phyloP scores from a whole-genome alignment of 2,888 invertebrate species.

The Trachelus troglodyta region DNA sequence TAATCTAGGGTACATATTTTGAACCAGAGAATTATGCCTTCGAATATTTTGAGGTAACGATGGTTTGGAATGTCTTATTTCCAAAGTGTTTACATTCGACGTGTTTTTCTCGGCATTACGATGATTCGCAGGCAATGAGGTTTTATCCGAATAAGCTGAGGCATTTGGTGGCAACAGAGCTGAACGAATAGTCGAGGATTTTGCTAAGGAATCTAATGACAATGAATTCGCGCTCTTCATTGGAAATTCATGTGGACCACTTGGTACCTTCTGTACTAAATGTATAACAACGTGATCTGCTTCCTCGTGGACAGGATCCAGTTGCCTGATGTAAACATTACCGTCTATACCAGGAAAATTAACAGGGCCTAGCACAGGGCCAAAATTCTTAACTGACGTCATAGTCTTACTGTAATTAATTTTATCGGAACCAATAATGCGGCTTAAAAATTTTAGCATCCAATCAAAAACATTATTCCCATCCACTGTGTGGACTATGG shows the following conservation, averaged over 20 bases:
- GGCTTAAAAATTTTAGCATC: not conserved
- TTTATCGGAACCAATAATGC: not conserved
- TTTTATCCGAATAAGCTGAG: not conserved
- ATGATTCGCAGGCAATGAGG: not conserved
- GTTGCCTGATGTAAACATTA: conserved; percentile 45
- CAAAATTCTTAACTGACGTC: conserved; percentile 5
- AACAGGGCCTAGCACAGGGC: conserved; percentile 48
- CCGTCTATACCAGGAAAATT: conserved; percentile 44
- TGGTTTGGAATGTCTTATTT: not conserved
- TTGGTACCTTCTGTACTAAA: conserved; percentile 23
- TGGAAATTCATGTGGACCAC: not conserved
- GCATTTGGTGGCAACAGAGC: not conserved
- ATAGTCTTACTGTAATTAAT: not conserved
- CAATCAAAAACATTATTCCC: conserved; percentile 33
- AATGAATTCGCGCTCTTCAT: not conserved
- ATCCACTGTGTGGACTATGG: conserved; percentile 24
- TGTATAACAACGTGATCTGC: conserved; percentile 43
- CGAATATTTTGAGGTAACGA: not conserved
- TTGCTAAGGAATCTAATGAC: not conserved
- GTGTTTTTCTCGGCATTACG: not conserved
- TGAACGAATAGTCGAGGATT: not conserved
- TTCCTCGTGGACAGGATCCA: conserved; percentile 33
- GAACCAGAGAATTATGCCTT: not conserved
- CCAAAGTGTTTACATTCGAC: not conserved
- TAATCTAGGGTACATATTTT: not conserved